Percentiles rank a stretch among this genome's conserved stretches.
phyloP scores from a whole-genome alignment of 2,113 vertebrate genomes.

The Turdus rufiventris region DNA sequence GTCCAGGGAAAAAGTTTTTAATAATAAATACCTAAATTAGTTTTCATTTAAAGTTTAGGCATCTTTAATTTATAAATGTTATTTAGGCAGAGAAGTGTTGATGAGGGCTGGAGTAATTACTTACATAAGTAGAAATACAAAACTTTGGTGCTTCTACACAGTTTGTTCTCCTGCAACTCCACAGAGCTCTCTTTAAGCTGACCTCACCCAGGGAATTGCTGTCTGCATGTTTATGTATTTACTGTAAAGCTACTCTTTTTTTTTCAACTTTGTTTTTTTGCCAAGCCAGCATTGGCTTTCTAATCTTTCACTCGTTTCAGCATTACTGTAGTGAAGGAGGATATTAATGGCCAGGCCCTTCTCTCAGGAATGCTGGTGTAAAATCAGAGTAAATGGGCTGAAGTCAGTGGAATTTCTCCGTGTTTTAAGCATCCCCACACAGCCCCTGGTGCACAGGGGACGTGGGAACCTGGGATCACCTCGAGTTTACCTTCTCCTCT shows the following conservation, averaged over 20 bases:
- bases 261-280: neutral
- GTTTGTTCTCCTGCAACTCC: slow-evolving; percentile 23
- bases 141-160: slow-evolving; percentile 11
- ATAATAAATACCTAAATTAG: slow-evolving; percentile 59
- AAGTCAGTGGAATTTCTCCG: neutral
- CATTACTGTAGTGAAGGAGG: neutral
- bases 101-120: slow-evolving; percentile 48
- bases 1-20: slow-evolving; percentile 18
- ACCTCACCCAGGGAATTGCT: slow-evolving; percentile 17
- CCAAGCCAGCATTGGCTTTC: slow-evolving; percentile 22
- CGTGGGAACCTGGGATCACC: neutral
- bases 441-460: neutral
- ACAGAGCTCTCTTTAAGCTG: slow-evolving; percentile 18
- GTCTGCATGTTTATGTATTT: slow-evolving; percentile 55
- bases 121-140: slow-evolving; percentile 45
- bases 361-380: neutral
- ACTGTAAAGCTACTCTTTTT: neutral
- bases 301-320: slow-evolving; percentile 41
- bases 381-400: slow-evolving; percentile 3
- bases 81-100: slow-evolving; percentile 37
- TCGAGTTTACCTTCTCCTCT: neutral
- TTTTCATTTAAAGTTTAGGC: slow-evolving; percentile 60
- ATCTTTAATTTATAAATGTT: slow-evolving; percentile 50
- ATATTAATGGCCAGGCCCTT: neutral
- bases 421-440: neutral